Evolutionary conservation across 2,113 vertebrate species (phyloP), one percentile per base, ranked within the genome.

Genomic region (Poecile atricapillus): DNA sequence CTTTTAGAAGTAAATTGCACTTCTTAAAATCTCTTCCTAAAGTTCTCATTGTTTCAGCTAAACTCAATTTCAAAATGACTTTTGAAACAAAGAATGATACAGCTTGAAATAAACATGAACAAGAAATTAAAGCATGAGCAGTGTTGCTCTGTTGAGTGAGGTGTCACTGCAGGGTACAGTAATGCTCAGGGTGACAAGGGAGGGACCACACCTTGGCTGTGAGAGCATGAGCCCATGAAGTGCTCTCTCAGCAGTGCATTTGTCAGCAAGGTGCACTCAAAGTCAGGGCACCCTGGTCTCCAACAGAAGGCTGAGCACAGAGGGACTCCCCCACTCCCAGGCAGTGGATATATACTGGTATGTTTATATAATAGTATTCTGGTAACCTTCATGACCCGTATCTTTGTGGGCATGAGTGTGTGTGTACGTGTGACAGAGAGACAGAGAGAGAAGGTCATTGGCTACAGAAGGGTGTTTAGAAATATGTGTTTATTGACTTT

Each of bases 191-290:
- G 58, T 35, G 24, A 18, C 24, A 41, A 33, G n/a, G 25, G 5
- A 25, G 28, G 9, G 24, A 41, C 13, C 10, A 35, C 37, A 15
- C 16, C 11, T 24, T 5, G 1, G 4, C 4, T 30, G 9, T 33
- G 9, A 0, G 0, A 49, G 4, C 1, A 0, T 9, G 31, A 78
- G 47, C 5, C 47, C 17, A 4, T 25, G 8, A 11, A 11, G 15
- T 46, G 13, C 20, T 88, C 63, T 67, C 39, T 75, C 30, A 47
- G 30, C 7, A 15, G 10, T 0, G 0, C 33, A 41, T 31, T 11
- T 2, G 1, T 33, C 56, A 82, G 28, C 17, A 71, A 50, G 52
- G 15, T 59, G 27, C 9, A 13, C 13, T 65, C 18, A 60, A 41
- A 73, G 8, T 24, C 55, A 33, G 30, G 47, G 14, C 10, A 81